phyloP scores from a whole-genome alignment of 2,797 vertebrate species.

The Poecilia velifera region DNA sequence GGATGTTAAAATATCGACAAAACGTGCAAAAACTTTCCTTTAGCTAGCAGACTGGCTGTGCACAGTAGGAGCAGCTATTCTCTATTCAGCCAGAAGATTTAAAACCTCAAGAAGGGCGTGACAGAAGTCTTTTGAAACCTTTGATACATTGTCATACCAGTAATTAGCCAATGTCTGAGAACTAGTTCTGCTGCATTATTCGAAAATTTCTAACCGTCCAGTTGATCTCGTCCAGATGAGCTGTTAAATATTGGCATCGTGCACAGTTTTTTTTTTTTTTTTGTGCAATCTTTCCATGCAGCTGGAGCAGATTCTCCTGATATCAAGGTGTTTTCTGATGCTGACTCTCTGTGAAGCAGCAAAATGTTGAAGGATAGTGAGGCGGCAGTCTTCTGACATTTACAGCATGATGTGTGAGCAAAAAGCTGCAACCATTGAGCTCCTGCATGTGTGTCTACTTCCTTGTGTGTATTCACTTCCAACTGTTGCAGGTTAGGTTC shows the following conservation, averaged over 20 bases:
- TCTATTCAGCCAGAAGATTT: not conserved
- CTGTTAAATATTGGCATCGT: not conserved
- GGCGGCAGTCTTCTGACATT: constrained; percentile 45
- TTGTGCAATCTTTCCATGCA: not conserved
- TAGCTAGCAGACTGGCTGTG: not conserved
- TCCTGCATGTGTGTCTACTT: constrained; percentile 35
- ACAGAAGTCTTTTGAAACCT: not conserved
- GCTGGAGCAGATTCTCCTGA: constrained; percentile 9
- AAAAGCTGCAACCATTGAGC: constrained; percentile 29
- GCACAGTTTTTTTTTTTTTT: not conserved
- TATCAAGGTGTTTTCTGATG: constrained; percentile 11
- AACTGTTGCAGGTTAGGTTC: constrained; percentile 63
- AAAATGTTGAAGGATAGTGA: constrained; percentile 23
- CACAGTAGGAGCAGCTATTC: not conserved
- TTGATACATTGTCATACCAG: not conserved
- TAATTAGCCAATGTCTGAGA: not conserved
- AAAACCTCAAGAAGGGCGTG: not conserved
- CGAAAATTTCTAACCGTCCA: not conserved
- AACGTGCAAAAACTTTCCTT: not conserved
- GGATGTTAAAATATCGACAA: not conserved
- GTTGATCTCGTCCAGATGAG: constrained; percentile 2
- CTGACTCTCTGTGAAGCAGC: constrained; percentile 13
- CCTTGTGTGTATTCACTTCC: constrained; percentile 56
- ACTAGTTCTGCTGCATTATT: not conserved
- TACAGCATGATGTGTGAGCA: constrained; percentile 40